Evolutionary conservation across 2,113 vertebrate species (phyloP), one percentile per base, ranked within the genome.

Genomic region (Rattus norvegicus): DNA sequence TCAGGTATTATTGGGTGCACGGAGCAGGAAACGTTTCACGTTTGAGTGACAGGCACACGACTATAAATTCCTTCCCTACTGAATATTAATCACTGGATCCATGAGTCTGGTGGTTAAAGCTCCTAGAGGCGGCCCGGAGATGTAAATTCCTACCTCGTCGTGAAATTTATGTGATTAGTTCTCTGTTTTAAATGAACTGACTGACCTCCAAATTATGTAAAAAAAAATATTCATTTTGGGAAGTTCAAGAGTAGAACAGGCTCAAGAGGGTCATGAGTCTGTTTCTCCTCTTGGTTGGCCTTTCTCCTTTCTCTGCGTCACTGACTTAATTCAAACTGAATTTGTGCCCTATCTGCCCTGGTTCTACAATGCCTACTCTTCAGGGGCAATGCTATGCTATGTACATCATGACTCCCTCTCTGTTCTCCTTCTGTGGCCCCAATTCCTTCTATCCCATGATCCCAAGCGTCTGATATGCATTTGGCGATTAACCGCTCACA

Each of bases 11-110:
- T 83, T 69, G 81, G 88, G 91, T 96, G 49, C 95, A 80, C 43
- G 52, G 92, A 93, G 77, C 83, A 96, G 79, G 92, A 97, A 95
- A 92, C 88, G 83, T 97, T 96, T 83, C 94, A 95, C 91, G 87
- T 97, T 96, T 97, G 97, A 98, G 92, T 98, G 97, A 77, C 95
- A 97, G 92, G 54, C 91, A 28, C 67, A 69, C 59, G 95, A 94
- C 95, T 94, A 89, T 91, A 95, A 95, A 97, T 97, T 90, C 67
- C 36, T 59, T 96, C 95, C 76, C 83, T 96, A 12, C 72, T 97
- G 96, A 89, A 97, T 98, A 97, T 96, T 98, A 97, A 96, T 96
- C 92, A 26, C 54, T 67, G 72, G 1, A 20, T 96, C 94, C 93
- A 92, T 93, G 95, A 94, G 94, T 83, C 97, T 92, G 67, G 88